These are phyloP conservation scores for Diarsia dahlii DNA, from an alignment of 2,888 invertebrate species.

Conservation along the genomic window DNA sequence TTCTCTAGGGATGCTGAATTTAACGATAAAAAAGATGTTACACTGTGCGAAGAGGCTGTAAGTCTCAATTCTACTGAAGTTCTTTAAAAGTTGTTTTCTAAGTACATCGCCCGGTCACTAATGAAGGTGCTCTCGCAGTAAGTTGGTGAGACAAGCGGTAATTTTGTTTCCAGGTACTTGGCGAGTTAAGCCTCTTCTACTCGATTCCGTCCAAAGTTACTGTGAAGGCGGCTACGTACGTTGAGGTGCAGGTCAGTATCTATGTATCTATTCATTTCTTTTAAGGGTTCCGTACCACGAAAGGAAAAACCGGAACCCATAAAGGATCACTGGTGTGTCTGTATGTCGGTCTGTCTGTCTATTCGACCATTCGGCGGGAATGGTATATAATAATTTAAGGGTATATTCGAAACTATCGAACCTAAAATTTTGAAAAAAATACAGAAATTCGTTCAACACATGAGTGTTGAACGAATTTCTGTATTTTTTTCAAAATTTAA, in stretches of 20 bases:
- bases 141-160: conserved; percentile 37
- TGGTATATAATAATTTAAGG: no score
- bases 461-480: no score
- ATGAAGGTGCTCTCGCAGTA: conserved; percentile 34
- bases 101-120: conserved; percentile 28
- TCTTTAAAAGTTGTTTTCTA: conserved; percentile 33
- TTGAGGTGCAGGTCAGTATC: conserved; percentile 82
- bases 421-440: no score
- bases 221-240: conserved; percentile 87
- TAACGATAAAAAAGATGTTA: conserved; percentile 4
- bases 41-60: no score
- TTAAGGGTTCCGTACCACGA: neutral
- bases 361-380: no score
- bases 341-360: no score
- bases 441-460: no score
- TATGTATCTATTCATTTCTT: neutral
- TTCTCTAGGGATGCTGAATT: neutral
- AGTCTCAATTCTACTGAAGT: conserved; percentile 4
- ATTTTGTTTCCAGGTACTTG: conserved; percentile 80
- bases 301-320: no score
- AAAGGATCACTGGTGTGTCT: no score
- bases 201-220: conserved; percentile 88
- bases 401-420: no score
- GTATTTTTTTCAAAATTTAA: no score
- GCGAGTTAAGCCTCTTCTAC: conserved; percentile 85